Evolutionary conservation across 2,888 invertebrate genomes (phyloP).

Genomic region (Chymomyza caudatula): DNA sequence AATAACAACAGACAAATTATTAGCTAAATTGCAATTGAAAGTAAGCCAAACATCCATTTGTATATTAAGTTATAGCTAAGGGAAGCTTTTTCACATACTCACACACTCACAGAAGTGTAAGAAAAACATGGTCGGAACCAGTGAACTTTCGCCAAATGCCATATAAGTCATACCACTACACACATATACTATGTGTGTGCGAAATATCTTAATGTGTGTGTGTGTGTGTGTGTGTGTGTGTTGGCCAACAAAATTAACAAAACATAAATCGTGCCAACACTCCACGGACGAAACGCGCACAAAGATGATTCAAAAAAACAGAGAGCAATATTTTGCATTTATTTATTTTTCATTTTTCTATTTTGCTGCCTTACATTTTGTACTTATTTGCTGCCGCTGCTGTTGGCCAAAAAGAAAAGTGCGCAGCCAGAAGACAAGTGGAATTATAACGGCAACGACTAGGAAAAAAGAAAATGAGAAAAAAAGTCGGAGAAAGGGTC

Average conservation of each 20-base stretch:
- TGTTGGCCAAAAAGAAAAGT: neutral
- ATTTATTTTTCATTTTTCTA: neutral
- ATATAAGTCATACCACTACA: conserved; percentile 16
- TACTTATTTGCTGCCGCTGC: neutral
- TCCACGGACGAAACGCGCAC: conserved; percentile 27
- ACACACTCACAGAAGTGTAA: too few relatives aligned
- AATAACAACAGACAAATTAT: too few relatives aligned
- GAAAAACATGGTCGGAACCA: conserved; percentile 19
- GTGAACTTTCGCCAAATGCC: conserved; percentile 30
- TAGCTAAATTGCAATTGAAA: conserved; percentile 11
- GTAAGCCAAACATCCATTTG: conserved; percentile 46
- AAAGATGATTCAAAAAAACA: conserved; percentile 2
- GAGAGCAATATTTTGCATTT: neutral
- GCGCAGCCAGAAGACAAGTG: conserved; percentile 2
- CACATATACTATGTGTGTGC: conserved; percentile 22
- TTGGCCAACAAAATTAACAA: conserved; percentile 45
- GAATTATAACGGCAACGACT: neutral
- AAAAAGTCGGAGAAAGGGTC: neutral
- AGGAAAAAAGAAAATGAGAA: neutral
- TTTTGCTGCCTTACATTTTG: neutral
- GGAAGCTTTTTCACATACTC: too few relatives aligned
- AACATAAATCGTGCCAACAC: conserved; percentile 39
- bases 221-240: neutral
- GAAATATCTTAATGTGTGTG: neutral
- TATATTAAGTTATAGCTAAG: conserved; percentile 31